These are phyloP conservation scores for Gadopsis bispinosus DNA, from an alignment of 2,797 vertebrate genomes.

Conservation along the genomic window DNA sequence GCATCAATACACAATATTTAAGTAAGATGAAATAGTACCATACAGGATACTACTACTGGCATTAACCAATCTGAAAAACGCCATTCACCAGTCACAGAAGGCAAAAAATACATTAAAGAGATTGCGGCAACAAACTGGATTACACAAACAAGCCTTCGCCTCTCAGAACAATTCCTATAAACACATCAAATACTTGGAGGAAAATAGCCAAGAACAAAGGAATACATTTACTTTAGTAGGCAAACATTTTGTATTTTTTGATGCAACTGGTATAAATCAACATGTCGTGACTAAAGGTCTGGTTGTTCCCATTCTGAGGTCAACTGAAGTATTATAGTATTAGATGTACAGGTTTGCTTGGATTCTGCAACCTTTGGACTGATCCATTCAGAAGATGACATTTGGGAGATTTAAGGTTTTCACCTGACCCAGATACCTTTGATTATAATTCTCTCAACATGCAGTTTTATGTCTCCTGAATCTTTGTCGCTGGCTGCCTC, in stretches of 20 bases:
- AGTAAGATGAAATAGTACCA: neutral
- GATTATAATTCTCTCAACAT: neutral
- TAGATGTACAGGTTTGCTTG: neutral
- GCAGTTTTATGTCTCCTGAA: slow-evolving; percentile 30
- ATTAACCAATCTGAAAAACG: slow-evolving; percentile 6
- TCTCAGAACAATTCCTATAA: slow-evolving; percentile 7
- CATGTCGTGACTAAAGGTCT: neutral
- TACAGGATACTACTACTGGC: neutral
- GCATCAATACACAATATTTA: slow-evolving; percentile 4
- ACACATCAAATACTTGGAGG: neutral
- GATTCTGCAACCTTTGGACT: neutral
- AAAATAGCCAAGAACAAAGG: neutral
- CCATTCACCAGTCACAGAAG: slow-evolving; percentile 7
- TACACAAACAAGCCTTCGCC: neutral
- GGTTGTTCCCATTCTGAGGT: neutral
- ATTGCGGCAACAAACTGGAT: neutral
- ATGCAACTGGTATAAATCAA: neutral
- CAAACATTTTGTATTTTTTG: neutral
- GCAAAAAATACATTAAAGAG: neutral
- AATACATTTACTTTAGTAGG: neutral
- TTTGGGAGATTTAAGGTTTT: neutral
- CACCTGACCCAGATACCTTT: neutral
- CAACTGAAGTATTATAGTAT: neutral
- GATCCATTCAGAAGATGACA: neutral
- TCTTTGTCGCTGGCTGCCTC: slow-evolving; percentile 20